Evolutionary conservation across 92 coral and sea anemone genomes (phyloP), one percentile per base, ranked within the genome.

Genomic region (Actinernus sp.): DNA sequence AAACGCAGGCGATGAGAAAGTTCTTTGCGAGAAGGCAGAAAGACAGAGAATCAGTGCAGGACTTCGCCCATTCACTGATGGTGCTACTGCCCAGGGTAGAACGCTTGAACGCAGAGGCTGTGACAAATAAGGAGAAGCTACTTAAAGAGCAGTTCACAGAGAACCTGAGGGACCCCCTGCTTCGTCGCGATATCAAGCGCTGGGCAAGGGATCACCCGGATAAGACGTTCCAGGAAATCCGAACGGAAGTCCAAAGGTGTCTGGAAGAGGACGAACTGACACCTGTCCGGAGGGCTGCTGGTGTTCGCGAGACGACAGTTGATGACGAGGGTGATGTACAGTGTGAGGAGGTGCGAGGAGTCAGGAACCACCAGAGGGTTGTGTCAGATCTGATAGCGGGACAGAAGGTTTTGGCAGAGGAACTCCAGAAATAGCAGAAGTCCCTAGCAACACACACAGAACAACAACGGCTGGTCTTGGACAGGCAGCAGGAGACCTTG

Each of bases 11-110:
- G 7, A 24, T 68, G 45, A 20, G 53, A 5, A 55, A 39, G 79
- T 77, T 77, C 59, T 68, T 41, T 29, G 51, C 24, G 32, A 49
- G 67, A 5, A 27, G 31, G 18, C 84, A 77, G 30, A 16, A 14
- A 24, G 84, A 76, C 14, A 55, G 68, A 47, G 78, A 76, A 37
- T 1, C 82, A 3, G 26, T 52, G 27, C 82, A 51, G 41, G 72
- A 74, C 25, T 74, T 62, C 31, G 54, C 82, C 26, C 82, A 49
- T 34, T 30, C 48, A 14, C 43, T 74, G 63, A 74, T 63, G 74
- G 8, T 55, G 5, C 16, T 63, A 16, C 50, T 32, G 19, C 50
- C 32, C 0, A 38, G 57, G 31, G 17, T 61, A 17, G 57, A 41
- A 17, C 26, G 39, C 2, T 11, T 47, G 31, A 30, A 41, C 13